A percentile compares a stretch with the other conserved stretches of the same genome.
phyloP scores from a whole-genome alignment of 2,113 vertebrate genomes.

The Ctenomys sociabilis region DNA sequence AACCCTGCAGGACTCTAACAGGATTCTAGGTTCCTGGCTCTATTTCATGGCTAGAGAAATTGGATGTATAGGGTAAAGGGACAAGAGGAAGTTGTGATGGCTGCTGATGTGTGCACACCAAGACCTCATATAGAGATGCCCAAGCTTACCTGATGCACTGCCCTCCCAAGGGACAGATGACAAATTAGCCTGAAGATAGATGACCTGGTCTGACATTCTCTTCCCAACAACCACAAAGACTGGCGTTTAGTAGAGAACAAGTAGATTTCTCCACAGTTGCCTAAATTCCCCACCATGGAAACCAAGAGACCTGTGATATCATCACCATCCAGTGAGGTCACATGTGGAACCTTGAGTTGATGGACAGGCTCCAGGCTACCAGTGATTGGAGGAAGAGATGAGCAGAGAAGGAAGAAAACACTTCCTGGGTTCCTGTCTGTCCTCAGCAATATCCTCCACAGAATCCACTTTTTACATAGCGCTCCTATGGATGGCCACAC shows the following conservation, averaged over 20 bases:
- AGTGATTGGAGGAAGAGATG: not conserved
- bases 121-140: not conserved
- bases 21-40: not conserved
- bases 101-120: not conserved
- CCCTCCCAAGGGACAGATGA: conserved; percentile 56
- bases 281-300: conserved; percentile 29
- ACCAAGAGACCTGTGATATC: conserved; percentile 50
- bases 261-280: not conserved
- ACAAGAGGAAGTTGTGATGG: not conserved
- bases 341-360: not conserved
- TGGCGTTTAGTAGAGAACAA: conserved; percentile 67
- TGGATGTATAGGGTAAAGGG: not conserved
- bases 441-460: not conserved
- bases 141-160: conserved; percentile 44
- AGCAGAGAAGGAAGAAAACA: not conserved
- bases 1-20: not conserved
- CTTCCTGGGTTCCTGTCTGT: not conserved
- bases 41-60: not conserved
- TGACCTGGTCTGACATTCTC: conserved; percentile 63
- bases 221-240: not conserved
- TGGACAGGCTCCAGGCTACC: not conserved
- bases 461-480: not conserved
- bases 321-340: conserved; percentile 56
- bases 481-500: not conserved
- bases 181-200: conserved; percentile 66